Evolutionary conservation across 2,888 invertebrate genomes (phyloP).

Genomic region (Pandemis heparana): DNA sequence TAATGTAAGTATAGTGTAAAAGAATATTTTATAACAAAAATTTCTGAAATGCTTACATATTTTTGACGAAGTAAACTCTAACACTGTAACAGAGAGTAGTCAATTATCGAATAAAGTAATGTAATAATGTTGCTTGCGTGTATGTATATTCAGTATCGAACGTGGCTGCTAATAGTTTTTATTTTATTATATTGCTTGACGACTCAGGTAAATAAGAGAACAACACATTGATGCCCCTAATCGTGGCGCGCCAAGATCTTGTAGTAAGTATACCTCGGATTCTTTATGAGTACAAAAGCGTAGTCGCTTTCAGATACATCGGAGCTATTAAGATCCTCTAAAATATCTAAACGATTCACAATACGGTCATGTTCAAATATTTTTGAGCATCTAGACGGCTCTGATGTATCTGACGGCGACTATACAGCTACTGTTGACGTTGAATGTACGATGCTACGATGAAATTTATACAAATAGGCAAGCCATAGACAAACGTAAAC

Average conservation of each 20-base stretch:
- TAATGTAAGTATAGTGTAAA: neutral
- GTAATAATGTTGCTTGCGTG: conserved; percentile 14
- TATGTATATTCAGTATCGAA: neutral
- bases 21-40: neutral
- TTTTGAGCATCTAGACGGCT: too few relatives aligned
- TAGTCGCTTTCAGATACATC: too few relatives aligned
- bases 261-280: too few relatives aligned
- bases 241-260: too few relatives aligned
- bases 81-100: conserved; percentile 12
- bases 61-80: conserved; percentile 14
- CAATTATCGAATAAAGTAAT: conserved; percentile 23
- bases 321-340: too few relatives aligned
- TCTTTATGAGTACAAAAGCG: too few relatives aligned
- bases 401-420: too few relatives aligned
- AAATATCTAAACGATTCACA: too few relatives aligned
- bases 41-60: neutral
- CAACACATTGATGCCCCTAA: too few relatives aligned
- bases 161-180: neutral
- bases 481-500: conserved; percentile 41
- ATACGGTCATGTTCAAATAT: too few relatives aligned
- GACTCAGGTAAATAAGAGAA: too few relatives aligned
- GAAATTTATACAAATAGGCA: conserved; percentile 35
- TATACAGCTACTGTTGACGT: neutral
- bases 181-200: neutral
- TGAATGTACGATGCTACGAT: conserved; percentile 24